These are phyloP conservation scores for Setophaga petechia DNA, from an alignment of 2,113 vertebrate species.

Conservation along the genomic window DNA sequence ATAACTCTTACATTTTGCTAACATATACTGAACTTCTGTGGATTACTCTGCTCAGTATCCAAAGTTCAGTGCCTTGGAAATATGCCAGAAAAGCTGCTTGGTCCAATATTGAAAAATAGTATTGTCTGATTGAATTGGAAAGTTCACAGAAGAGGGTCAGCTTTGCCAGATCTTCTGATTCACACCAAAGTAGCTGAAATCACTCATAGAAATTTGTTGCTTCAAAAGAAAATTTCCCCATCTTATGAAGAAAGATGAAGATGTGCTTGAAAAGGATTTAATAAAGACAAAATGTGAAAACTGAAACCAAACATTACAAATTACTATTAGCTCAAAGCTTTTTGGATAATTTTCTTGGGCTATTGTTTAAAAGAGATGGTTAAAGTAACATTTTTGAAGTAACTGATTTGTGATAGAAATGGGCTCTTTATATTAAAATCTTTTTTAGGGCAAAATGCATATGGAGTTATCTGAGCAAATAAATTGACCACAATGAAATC, in stretches of 20 bases:
- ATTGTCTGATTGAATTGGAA: neutral
- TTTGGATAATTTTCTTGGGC: neutral
- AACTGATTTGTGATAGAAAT: neutral
- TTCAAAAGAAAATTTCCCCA: neutral
- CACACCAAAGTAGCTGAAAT: neutral
- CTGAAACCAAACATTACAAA: neutral
- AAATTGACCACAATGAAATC: neutral
- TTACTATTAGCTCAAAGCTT: neutral
- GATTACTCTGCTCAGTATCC: neutral
- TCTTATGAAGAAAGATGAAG: neutral
- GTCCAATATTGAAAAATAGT: neutral
- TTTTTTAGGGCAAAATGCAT: neutral
- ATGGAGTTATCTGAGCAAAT: neutral
- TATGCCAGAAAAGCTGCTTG: neutral
- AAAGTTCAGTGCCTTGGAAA: neutral
- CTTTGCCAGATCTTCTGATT: neutral
- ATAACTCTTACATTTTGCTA: neutral
- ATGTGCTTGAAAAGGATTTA: neutral
- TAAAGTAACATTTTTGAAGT: neutral
- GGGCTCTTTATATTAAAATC: neutral
- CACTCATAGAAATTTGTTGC: neutral
- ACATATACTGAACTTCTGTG: neutral
- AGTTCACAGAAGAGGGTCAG: neutral
- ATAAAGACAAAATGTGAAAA: neutral
- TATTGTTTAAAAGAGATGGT: neutral